These are phyloP conservation scores for Gracilinanus agilis DNA, from an alignment of 2,113 vertebrate genomes.

Conservation along the genomic window DNA sequence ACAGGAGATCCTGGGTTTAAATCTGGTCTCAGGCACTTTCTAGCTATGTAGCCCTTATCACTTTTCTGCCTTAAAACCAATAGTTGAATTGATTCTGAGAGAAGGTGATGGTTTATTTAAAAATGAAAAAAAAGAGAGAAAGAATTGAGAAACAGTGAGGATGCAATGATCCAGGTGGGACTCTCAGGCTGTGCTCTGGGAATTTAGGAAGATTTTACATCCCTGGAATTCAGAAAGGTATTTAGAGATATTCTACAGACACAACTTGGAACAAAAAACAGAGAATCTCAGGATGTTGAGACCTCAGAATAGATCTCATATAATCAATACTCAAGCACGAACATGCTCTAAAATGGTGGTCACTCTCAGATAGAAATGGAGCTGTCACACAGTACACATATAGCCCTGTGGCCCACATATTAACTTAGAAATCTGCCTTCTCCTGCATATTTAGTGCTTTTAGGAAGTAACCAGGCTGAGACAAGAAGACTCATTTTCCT, in stretches of 20 bases:
- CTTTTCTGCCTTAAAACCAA: too few relatives aligned
- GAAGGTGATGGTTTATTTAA: too few relatives aligned
- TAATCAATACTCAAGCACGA: not conserved
- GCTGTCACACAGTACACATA: fast-evolving
- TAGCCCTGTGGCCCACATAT: not conserved
- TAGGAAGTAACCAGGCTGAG: not conserved
- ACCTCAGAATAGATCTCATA: not conserved
- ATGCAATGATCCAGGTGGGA: not conserved
- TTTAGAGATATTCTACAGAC: not conserved
- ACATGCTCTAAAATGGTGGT: not conserved
- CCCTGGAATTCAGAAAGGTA: not conserved
- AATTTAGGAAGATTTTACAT: not conserved
- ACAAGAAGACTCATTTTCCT: not conserved
- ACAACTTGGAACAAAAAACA: not conserved
- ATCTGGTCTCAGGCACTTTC: too few relatives aligned
- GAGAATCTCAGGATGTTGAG: not conserved
- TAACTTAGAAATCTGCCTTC: too few relatives aligned
- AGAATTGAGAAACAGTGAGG: not conserved
- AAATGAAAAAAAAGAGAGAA: not conserved
- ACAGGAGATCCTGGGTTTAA: too few relatives aligned
- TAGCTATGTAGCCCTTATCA: too few relatives aligned
- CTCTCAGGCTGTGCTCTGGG: not conserved
- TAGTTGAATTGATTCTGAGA: too few relatives aligned
- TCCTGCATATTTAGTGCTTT: not conserved
- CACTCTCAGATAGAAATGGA: not conserved